Base-by-base conservation (phyloP, 2,113 vertebrate genomes). In the Charina bottae region DNA sequence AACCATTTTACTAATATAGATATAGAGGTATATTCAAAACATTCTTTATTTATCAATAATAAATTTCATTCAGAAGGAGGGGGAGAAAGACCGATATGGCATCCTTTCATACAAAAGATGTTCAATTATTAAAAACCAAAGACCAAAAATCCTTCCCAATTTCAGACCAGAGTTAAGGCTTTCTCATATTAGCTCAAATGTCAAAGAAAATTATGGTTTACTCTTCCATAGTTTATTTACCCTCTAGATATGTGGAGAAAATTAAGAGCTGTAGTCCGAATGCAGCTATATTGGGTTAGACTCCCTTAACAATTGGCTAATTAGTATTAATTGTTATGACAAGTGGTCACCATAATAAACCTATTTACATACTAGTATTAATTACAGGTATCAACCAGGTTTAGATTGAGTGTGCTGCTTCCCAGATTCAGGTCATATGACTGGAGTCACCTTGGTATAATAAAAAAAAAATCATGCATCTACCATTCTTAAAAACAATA, bases 1-100 rank as follows among this genome's bases (percentile, higher is more conserved):
- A 95, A 89, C 19, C 88, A 94, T 90, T 95, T 96, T 94, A 83
- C 90, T 93, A 95, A 95, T 91, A 93, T 92, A 92, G 84, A 89
- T 90, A 49, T 93, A 95, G 94, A 90, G 13, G 59, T 49, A 19
- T 90, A 93, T 92, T 95, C 86, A 93, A 54, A 19, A 19, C 42
- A 94, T 93, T 96, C 94, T 95, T 93, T 93, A 93, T 15, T 93
- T 93, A 93, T 15, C 68, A 95, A 93, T 91, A 78, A 78, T 94
- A 33, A 88, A 94, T 94, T 91, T n/a, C 92, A 92, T 0, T 91
- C 78, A 94, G 91, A 92, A 92, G 0, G 37, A 64, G 89, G 6
- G n/a, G 15, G 17, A 15, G 15, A 37, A 72, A 72, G n/a, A 37
- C 6, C 33, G 64, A 72, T 33, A 33, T 72, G 64, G 5, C n/a